Evolutionary conservation across 2,113 vertebrate genomes (phyloP), one percentile per base, ranked within the genome.

Genomic region (Dolichallabes microphthalmus): DNA sequence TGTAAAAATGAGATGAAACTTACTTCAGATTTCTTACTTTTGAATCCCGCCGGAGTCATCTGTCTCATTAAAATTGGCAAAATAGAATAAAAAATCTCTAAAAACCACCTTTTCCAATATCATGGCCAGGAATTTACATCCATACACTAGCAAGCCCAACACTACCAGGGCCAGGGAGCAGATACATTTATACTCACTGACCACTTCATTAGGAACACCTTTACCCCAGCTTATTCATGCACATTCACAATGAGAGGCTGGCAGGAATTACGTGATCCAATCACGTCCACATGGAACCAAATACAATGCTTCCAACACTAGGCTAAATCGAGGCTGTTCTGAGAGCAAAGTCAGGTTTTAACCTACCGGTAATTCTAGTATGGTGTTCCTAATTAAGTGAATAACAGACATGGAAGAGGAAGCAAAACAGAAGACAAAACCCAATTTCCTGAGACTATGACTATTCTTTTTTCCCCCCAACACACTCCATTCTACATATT

Each of bases 351-450:
- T 32, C 27, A 57, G 53, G 9, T 32, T 57, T 20, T 9, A 45
- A 25, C 55, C 39, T 22, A n/a, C n/a, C n/a, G n/a, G n/a, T n/a
- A 74, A 22, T 39, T 25, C 13, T 30, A 79, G 4, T 11, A 60
- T 39, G 76, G 55, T 55, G 55, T 79, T 79, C 76, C 55, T 68
- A 82, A 82, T 78, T 52, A 85, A 57, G 30, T 77, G 52, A 58
- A 52, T 63, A 25, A 53, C 19, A 58, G 57, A 69, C 13, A 73
- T 53, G 85, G 77, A 20, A 75, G 68, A 68, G 20, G 11, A 63
- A 63, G 32, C 50, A 66, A 57, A 81, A 61, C 35, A 61, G 19
- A 64, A 15, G 50, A 75, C 20, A 19, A 52, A 80, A 66, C 13
- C 8, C 32, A 55, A 58, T 20, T 55, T 75, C 55, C 15, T 35